phyloP scores from a whole-genome alignment of 2,888 invertebrate species.

The Cheilosia vulpina region DNA sequence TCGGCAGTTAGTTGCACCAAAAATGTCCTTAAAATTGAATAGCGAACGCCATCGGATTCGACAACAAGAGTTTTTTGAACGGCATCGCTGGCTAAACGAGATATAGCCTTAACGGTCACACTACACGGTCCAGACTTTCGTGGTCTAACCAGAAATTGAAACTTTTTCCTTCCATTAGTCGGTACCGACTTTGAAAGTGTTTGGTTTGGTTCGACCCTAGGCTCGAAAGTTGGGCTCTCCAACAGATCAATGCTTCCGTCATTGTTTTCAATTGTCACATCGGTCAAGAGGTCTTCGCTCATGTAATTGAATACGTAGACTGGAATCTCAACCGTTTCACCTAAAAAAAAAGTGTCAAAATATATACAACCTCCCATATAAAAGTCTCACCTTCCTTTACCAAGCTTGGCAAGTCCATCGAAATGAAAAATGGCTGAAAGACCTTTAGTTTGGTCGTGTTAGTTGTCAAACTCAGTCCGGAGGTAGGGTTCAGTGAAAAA shows the following conservation, averaged over 20 bases:
- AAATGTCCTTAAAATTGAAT: slow-evolving; percentile 87
- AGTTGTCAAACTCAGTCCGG: slow-evolving; percentile 89
- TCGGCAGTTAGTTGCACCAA: slow-evolving; percentile 87
- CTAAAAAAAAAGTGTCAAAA: slow-evolving; percentile 9
- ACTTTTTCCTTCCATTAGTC: slow-evolving; percentile 35
- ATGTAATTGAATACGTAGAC: slow-evolving; percentile 90
- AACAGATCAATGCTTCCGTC: slow-evolving; percentile 83
- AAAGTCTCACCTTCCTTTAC: slow-evolving; percentile 86
- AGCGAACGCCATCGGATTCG: slow-evolving; percentile 89
- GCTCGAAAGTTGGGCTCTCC: slow-evolving; percentile 8
- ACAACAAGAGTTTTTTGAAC: slow-evolving; percentile 87
- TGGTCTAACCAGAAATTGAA: slow-evolving; percentile 89
- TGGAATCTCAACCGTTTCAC: slow-evolving; percentile 89
- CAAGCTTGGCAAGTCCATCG: slow-evolving; percentile 89
- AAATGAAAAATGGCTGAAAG: slow-evolving; percentile 90
- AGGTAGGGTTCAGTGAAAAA: slow-evolving; percentile 88
- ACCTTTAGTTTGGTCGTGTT: slow-evolving; percentile 86
- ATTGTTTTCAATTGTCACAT: slow-evolving; percentile 87
- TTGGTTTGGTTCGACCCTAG: not conserved
- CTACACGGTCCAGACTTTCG: slow-evolving; percentile 87
- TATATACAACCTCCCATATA: not conserved
- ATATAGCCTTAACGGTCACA: slow-evolving; percentile 88
- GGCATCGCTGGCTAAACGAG: slow-evolving; percentile 84
- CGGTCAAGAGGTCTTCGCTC: slow-evolving; percentile 86
- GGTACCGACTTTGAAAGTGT: slow-evolving; percentile 13